Base-by-base conservation (phyloP, 2,888 invertebrate genomes). In the Hyppa rectilinea region DNA sequence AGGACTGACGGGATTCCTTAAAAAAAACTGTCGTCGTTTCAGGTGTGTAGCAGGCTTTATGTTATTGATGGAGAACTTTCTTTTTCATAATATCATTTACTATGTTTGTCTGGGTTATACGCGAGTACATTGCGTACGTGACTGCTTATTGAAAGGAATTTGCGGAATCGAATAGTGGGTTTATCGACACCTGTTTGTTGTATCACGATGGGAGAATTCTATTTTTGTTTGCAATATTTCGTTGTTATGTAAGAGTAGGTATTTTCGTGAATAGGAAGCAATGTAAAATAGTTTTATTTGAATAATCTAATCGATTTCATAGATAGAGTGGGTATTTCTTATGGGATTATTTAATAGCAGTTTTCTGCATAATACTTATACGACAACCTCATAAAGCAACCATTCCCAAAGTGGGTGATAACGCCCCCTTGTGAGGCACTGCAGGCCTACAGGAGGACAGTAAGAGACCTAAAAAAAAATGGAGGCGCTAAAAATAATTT, bases 121-220 rank as follows among this genome's bases (percentile, higher is more conserved):
- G 20, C n/a, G n/a, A n/a, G n/a, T 31, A 55, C 59, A 29, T 52
- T 31, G 47, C 29, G 56, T n/a, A 76, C 79, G 60, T 79, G 75
- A 61, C 74, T 60, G 43, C 26, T 56, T 78, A 74, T 72, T 50
- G 71, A 78, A 74, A 60, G 45, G 55, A 55, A 70, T 50, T 78
- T 45, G 26, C 29, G n/a, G 47, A 26, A 56, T 45, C 14, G n/a
- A 60, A 60, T 36, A 49, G 40, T 36, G 36, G 55, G 20, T 55
- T 67, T 55, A 60, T 74, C 43, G 60, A 56, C 78, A 78, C 55
- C 78, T 70, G 71, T 45, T 56, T 70, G 55, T 20, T 56, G 23
- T 55, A 53, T 52, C 49, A 7, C 12, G 36, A 60, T 31, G 55
- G 23, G 4, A 36, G 34, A 45, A 34, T 70, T 55, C 43, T 77